These are phyloP conservation scores for Octomys mimax DNA, from an alignment of 2,797 vertebrate species.

Conservation along the genomic window DNA sequence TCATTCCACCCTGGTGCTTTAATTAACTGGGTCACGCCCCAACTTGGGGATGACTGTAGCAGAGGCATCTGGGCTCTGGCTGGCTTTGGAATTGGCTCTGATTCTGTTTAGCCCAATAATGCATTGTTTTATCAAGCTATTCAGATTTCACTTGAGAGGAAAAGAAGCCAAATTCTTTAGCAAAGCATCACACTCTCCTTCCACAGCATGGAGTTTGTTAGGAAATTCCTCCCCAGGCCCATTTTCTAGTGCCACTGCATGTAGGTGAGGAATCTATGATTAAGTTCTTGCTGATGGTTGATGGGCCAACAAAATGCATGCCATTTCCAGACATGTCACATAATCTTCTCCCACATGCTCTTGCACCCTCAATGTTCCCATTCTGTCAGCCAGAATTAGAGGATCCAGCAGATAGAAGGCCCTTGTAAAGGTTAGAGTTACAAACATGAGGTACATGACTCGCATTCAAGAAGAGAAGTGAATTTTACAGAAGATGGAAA, in stretches of 20 bases:
- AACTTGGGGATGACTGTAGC: not conserved
- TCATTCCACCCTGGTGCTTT: not conserved
- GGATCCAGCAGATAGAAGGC: not conserved
- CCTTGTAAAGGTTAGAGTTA: not conserved
- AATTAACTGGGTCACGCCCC: not conserved
- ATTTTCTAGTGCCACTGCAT: not conserved
- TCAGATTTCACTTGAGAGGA: not conserved
- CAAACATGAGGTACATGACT: not conserved
- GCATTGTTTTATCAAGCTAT: not conserved
- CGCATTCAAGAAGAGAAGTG: not conserved
- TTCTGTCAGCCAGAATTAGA: slow-evolving; percentile 1
- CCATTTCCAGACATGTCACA: not conserved
- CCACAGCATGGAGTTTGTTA: not conserved
- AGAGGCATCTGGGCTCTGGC: slow-evolving; percentile 23
- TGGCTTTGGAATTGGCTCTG: not conserved
- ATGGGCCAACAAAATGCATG: not conserved
- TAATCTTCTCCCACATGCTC: not conserved
- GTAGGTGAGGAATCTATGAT: not conserved
- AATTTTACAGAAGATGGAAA: not conserved
- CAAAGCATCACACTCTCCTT: not conserved
- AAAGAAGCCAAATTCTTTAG: not conserved
- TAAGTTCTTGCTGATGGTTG: not conserved
- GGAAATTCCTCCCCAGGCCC: not conserved
- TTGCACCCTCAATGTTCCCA: not conserved
- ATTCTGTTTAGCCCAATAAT: not conserved